A percentile compares a stretch with the other conserved stretches of the same genome.
Evolutionary conservation across 2,113 vertebrate species (phyloP).

Genomic region (Spilogale gracilis): DNA sequence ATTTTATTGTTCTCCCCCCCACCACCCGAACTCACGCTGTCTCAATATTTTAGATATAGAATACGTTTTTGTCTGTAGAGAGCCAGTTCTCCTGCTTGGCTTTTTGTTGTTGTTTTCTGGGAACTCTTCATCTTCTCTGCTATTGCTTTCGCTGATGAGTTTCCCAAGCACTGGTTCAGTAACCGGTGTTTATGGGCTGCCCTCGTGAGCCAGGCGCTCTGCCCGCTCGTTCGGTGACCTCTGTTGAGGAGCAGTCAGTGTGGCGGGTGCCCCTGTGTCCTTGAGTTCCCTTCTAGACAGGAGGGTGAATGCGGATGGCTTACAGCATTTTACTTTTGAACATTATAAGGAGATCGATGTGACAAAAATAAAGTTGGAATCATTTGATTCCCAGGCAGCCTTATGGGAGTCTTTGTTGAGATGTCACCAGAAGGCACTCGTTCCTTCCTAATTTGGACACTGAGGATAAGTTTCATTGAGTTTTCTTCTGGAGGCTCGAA

Average conservation of each 20-base stretch:
- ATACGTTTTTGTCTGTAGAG: neutral
- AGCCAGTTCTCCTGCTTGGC: neutral
- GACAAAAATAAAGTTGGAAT: neutral
- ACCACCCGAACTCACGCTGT: neutral
- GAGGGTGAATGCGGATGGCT: neutral
- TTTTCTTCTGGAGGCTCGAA: neutral
- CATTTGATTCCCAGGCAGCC: neutral
- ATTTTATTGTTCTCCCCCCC: neutral
- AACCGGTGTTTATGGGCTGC: neutral
- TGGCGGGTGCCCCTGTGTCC: neutral
- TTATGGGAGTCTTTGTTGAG: neutral
- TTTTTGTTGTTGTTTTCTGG: neutral
- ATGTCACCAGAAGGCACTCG: neutral
- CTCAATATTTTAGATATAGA: neutral
- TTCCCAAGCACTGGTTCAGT: neutral
- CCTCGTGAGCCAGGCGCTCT: neutral
- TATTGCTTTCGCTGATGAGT: neutral
- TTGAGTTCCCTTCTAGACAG: neutral
- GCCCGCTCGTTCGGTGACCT: neutral
- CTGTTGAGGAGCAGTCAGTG: neutral
- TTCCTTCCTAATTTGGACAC: neutral
- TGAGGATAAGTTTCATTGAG: neutral
- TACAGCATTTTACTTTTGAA: neutral
- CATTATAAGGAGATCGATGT: neutral
- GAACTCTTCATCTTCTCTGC: conserved; percentile 23